These are phyloP conservation scores for Apostichopus parvimensis DNA, from an alignment of 35 echinoderm and acorn worm species.

Conservation along the genomic window DNA sequence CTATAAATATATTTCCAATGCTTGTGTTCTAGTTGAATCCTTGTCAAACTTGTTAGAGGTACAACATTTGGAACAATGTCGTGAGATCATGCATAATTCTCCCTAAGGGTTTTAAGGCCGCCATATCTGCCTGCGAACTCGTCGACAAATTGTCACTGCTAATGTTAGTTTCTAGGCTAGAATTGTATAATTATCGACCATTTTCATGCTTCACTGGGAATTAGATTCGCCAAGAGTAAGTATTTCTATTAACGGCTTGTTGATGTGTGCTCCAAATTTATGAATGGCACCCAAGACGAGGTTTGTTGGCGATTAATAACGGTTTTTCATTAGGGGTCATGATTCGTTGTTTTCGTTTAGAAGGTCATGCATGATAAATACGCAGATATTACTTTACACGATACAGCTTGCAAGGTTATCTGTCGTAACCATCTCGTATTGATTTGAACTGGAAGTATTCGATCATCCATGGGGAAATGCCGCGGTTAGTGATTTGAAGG, in stretches of 20 bases:
- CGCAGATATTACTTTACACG: conserved; percentile 49
- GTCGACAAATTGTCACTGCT: conserved; percentile 33
- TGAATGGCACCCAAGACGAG: conserved; percentile 2
- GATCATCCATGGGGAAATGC: conserved; percentile 16
- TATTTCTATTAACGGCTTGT: conserved; percentile 9
- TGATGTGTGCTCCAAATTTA: conserved; percentile 6
- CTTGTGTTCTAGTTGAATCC: no score
- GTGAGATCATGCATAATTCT: conserved; percentile 39
- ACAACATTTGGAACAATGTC: no score
- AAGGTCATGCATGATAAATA: conserved; percentile 54
- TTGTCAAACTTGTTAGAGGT: no score
- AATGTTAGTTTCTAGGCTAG: conserved; percentile 47
- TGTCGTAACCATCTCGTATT: conserved; percentile 46
- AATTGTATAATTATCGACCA: conserved; percentile 38
- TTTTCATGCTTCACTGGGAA: conserved; percentile 59
- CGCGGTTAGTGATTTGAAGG: conserved; percentile 19
- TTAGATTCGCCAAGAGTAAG: conserved; percentile 38
- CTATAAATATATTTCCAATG: no score
- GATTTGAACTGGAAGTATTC: conserved; percentile 51
- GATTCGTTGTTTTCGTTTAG: conserved; percentile 50
- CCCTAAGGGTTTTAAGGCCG: conserved; percentile 32
- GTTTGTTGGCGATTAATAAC: conserved; percentile 40
- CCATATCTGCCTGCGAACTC: conserved; percentile 35
- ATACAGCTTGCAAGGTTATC: conserved; percentile 39
- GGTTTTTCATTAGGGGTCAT: conserved; percentile 44